Percentiles rank a stretch among this genome's conserved stretches.
Evolutionary conservation across 2,113 vertebrate species (phyloP).

Genomic region (Electrona antarctica): DNA sequence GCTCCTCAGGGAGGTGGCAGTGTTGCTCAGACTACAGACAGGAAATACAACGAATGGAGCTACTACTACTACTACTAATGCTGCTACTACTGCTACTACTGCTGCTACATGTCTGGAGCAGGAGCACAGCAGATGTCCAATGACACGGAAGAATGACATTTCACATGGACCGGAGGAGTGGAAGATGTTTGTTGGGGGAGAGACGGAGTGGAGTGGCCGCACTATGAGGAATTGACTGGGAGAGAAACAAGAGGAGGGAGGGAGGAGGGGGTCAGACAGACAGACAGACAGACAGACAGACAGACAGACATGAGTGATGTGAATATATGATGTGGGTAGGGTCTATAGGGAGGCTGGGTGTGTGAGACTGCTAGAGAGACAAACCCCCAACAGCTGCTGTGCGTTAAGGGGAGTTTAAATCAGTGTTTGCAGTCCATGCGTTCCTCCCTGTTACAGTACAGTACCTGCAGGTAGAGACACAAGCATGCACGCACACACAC

Average conservation of each 20-base stretch:
- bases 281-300: neutral
- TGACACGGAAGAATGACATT: no score
- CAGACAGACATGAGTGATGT: neutral
- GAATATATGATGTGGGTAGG: neutral
- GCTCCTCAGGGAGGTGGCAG: conserved; percentile 91
- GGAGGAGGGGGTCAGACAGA: neutral
- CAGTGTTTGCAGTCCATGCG: conserved; percentile 15
- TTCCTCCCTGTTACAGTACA: conserved; percentile 24
- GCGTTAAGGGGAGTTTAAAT: conserved; percentile 47
- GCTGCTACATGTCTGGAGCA: no score
- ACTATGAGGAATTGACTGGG: no score
- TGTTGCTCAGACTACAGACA: conserved; percentile 80
- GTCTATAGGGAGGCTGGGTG: neutral
- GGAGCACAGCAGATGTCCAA: neutral
- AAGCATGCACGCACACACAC: conserved; percentile 1
- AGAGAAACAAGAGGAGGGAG: neutral
- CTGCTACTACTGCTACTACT: no score
- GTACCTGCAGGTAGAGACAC: conserved; percentile 30
- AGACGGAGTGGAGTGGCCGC: neutral
- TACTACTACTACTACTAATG: no score
- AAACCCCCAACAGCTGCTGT: conserved; percentile 53
- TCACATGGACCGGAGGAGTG: neutral
- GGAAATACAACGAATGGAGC: neutral
- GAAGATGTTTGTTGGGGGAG: no score
- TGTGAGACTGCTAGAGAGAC: conserved; percentile 12